phyloP scores from a whole-genome alignment of 2,113 vertebrate genomes.

The Hyaena hyaena region DNA sequence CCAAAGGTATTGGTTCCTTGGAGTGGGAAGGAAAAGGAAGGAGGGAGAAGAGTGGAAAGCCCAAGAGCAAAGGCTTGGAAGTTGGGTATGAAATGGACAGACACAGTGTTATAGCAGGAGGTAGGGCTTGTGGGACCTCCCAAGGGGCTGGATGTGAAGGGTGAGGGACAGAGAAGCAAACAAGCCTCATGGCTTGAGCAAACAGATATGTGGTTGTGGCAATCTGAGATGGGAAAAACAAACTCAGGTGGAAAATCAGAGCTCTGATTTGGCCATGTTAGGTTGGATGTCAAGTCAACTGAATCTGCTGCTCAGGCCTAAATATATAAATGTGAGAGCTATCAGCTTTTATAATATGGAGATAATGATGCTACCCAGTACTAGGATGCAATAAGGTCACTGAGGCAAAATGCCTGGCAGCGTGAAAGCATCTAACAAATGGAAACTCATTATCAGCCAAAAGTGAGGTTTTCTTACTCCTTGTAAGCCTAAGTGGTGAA shows the following conservation, averaged over 20 bases:
- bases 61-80: neutral
- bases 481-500: neutral
- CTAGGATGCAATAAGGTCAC: neutral
- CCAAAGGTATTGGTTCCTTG: neutral
- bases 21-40: neutral
- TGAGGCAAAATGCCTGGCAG: slow-evolving; percentile 27
- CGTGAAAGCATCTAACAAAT: neutral
- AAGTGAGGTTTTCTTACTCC: neutral
- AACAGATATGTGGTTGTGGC: neutral
- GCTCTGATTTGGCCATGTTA: neutral
- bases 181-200: neutral
- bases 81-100: neutral
- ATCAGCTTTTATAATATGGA: neutral
- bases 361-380: neutral
- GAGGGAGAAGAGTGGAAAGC: neutral
- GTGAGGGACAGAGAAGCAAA: neutral
- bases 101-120: neutral
- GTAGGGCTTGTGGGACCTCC: neutral
- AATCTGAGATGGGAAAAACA: neutral
- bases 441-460: neutral
- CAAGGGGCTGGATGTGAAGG: rapidly evolving
- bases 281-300: neutral
- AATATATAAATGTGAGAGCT: neutral
- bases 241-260: neutral
- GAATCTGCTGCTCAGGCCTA: neutral